Evolutionary conservation across 2,888 invertebrate genomes (phyloP).

Genomic region (Acheta domesticus): DNA sequence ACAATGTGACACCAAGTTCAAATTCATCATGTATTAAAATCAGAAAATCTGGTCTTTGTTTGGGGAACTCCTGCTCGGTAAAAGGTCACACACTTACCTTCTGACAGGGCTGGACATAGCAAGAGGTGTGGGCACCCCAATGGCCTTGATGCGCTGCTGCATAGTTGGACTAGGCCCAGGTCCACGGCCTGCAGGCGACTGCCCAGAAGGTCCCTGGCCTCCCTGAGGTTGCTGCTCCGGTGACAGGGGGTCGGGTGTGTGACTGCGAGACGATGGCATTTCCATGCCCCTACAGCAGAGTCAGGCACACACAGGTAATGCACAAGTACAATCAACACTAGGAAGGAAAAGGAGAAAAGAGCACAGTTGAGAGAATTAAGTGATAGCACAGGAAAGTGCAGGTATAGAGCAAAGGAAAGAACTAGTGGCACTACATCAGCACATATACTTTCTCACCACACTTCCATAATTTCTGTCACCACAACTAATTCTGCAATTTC

Average conservation of each 20-base stretch:
- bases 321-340: constrained; percentile 19
- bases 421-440: no score
- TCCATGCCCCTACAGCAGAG: constrained; percentile 55
- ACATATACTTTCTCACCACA: no score
- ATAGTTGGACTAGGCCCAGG: constrained; percentile 70
- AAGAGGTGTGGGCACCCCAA: constrained; percentile 84
- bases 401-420: constrained; percentile 32
- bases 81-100: constrained; percentile 59
- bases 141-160: constrained; percentile 85
- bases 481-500: no score
- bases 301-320: constrained; percentile 32
- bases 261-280: constrained; percentile 52
- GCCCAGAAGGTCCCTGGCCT: constrained; percentile 42
- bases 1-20: no score
- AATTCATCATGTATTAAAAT: no score
- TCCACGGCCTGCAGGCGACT: constrained; percentile 32
- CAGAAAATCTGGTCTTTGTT: no score
- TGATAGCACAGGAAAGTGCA: no score
- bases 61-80: constrained; percentile 28
- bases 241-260: constrained; percentile 56
- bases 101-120: constrained; percentile 83
- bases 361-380: no score
- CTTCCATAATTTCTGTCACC: no score
- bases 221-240: constrained; percentile 50
- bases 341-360: neutral